Evolutionary conservation across 1,140 invertebrate species (phyloP).

Genomic region (Apis dorsata): DNA sequence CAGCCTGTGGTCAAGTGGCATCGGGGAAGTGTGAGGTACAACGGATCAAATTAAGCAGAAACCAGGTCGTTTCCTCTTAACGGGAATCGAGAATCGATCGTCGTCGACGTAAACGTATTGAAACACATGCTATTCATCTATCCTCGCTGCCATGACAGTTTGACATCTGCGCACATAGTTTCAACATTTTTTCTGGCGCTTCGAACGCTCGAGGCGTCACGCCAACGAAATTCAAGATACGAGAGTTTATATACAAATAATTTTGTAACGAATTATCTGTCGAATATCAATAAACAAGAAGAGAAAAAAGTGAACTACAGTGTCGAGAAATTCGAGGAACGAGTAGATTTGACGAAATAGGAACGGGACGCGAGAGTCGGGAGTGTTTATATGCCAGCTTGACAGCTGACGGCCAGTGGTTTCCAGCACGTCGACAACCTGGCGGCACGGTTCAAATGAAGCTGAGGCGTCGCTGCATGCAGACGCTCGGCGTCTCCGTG

Average conservation of each 20-base stretch:
- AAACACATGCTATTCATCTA: background rate
- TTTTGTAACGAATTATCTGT: background rate
- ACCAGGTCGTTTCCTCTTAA: slow-evolving; percentile 55
- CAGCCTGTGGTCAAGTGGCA: slow-evolving; percentile 52
- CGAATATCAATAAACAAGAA: background rate
- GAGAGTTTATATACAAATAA: background rate
- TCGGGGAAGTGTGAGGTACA: slow-evolving; percentile 13
- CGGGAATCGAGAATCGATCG: slow-evolving; percentile 39
- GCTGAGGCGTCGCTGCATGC: slow-evolving; percentile 78
- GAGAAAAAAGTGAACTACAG: slow-evolving; percentile 32
- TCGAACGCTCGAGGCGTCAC: too few species aligned
- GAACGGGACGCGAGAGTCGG: slow-evolving; percentile 36
- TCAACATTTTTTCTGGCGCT: too few species aligned
- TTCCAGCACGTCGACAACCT: slow-evolving; percentile 74
- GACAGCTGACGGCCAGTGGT: slow-evolving; percentile 73
- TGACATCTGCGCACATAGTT: background rate
- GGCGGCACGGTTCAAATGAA: slow-evolving; percentile 78
- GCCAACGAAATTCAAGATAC: too few species aligned
- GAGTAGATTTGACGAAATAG: background rate
- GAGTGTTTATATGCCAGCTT: slow-evolving; percentile 69
- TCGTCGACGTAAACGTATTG: slow-evolving; percentile 11
- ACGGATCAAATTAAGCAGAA: slow-evolving; percentile 55
- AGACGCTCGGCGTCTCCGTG: slow-evolving; percentile 79
- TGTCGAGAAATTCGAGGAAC: slow-evolving; percentile 25
- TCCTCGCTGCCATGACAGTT: background rate